Base-by-base conservation (phyloP, 2,888 invertebrate genomes). In the Lithophane ornitopus region DNA sequence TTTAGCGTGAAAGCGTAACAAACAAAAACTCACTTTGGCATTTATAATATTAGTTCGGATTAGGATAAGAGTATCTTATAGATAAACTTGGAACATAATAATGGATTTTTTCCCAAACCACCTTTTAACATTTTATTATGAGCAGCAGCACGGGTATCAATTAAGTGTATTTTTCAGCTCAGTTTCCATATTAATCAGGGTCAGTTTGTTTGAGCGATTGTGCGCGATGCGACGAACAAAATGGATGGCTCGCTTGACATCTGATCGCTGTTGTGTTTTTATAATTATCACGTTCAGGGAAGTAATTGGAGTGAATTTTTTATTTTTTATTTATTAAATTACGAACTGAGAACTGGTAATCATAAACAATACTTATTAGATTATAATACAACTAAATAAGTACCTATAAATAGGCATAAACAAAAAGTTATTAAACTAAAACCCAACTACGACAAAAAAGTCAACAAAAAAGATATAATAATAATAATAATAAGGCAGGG, bases 161-260 rank as follows among this genome's bases (percentile, higher is more conserved):
- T 72, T 61, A 67, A n/a, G 28, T 26, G 52, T 66, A 59, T 69
- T 72, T 81, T 82, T 81, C 44, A 69, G 79, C 56, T 72, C 80
- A 41, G n/a, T 81, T 82, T 78, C 26, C 59, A 44, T 44, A 66
- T 72, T 66, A 78, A 81, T 78, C 70, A 72, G 26, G 72, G 61
- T 39, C 69, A 66, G 4, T 3, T 74, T 52, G 61, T 66, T 61
- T 69, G 65, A 61, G 61, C 14, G 34, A 44, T 56, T 56, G 56
- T 46, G 14, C 14, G 22, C 41, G 41, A 61, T 70, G 72, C 66
- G 52, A 49, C 58, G 63, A 67, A 69, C 44, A 66, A 61, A 70
- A 72, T 76, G 69, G 67, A 70, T 74, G 59, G 28, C n/a, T 26
- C 12, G 56, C 28, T 63, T 59, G 74, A 74, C 73, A 70, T 26